Conservation (phyloP, 2,888 invertebrate species). For the Chrysolina haemoptera region DNA sequence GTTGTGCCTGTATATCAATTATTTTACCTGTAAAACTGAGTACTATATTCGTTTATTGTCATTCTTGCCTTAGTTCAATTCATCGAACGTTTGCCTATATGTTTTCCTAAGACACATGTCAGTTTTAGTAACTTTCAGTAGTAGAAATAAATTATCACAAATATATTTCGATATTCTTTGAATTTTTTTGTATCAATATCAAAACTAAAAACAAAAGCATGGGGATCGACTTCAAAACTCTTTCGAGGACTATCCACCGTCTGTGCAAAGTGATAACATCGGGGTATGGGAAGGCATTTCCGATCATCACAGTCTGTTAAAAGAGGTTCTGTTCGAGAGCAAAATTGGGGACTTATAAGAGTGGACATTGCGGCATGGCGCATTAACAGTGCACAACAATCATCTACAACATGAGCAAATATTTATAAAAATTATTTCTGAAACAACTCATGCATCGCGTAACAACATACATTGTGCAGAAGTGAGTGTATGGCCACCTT, state of each 20-base stretch:
- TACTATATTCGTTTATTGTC: no score
- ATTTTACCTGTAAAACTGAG: no score
- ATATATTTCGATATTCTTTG: not conserved
- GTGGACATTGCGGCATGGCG: slow-evolving; percentile 68
- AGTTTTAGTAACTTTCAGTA: not conserved
- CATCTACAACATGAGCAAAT: slow-evolving; percentile 68
- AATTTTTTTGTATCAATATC: not conserved
- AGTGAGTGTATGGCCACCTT: slow-evolving; percentile 34
- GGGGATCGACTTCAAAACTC: slow-evolving; percentile 43
- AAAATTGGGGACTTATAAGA: slow-evolving; percentile 59
- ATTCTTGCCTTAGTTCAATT: no score
- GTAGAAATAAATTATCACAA: not conserved
- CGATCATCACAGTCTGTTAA: slow-evolving; percentile 72
- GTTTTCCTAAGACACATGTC: no score
- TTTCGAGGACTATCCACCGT: slow-evolving; percentile 47
- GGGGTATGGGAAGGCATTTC: slow-evolving; percentile 70
- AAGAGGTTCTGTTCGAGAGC: slow-evolving; percentile 65
- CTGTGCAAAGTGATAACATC: slow-evolving; percentile 62
- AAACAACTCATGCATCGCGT: slow-evolving; percentile 66
- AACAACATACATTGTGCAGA: slow-evolving; percentile 66
- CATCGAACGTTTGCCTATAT: no score
- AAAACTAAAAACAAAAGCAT: slow-evolving; percentile 17
- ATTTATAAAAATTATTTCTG: slow-evolving; percentile 65
- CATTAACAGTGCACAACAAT: slow-evolving; percentile 68
- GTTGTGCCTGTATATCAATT: no score